Conservation (phyloP, 2,113 vertebrate genomes). For the Scomber colias region DNA sequence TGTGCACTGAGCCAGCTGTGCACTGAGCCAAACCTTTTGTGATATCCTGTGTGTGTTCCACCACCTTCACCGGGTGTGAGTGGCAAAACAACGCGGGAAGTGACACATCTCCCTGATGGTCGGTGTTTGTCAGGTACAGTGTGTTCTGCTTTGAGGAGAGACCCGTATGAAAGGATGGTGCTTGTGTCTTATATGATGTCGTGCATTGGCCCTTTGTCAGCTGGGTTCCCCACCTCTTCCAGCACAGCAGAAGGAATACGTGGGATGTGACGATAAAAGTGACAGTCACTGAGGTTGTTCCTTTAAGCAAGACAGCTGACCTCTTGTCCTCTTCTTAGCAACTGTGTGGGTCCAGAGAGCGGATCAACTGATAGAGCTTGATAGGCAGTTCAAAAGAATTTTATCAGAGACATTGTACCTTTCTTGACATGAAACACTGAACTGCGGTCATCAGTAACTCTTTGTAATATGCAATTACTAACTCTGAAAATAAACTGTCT, state of each 20-base stretch:
- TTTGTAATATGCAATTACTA: not conserved
- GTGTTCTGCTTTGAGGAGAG: not conserved
- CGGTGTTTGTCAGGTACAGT: conserved; percentile 39
- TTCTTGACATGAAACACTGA: not conserved
- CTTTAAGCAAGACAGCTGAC: conserved; percentile 14
- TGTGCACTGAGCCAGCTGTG: not conserved
- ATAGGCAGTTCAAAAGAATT: not conserved
- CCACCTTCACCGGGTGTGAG: conserved; percentile 36
- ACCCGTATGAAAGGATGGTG: conserved; percentile 31
- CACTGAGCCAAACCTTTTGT: conserved; percentile 30
- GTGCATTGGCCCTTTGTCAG: not conserved
- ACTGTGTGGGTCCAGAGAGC: not conserved
- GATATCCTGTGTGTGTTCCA: conserved; percentile 19
- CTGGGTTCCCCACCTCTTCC: not conserved
- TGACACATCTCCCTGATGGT: conserved; percentile 34
- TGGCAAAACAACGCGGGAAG: conserved; percentile 36
- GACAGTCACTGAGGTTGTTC: conserved; percentile 5
- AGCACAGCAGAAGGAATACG: not conserved
- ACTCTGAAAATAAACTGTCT: not conserved
- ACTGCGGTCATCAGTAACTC: not conserved
- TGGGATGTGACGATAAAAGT: conserved; percentile 7
- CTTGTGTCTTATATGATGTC: conserved; percentile 11
- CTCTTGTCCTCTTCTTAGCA: not conserved
- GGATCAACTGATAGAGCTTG: not conserved
- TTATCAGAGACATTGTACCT: not conserved